Evolutionary conservation across 2,888 invertebrate genomes (phyloP), one percentile per base, ranked within the genome.

Genomic region (Euplexia lucipara): DNA sequence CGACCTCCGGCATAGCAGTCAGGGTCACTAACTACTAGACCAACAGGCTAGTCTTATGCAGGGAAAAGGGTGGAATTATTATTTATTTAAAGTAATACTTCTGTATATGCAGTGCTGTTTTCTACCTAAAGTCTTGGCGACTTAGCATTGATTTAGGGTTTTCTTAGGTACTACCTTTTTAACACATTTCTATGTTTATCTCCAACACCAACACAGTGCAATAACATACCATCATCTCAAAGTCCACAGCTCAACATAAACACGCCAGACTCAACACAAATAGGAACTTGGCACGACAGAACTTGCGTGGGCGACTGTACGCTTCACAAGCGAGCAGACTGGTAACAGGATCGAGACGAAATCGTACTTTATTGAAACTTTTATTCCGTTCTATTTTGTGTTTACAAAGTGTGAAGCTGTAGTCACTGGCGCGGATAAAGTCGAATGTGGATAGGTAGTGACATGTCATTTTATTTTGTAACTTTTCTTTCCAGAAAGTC

Each of bases 281-380:
- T 64, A 71, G 34, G 54, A 63, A 79, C 47, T 67, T 75, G 61
- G 42, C 47, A 53, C 51, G 26, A 44, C 39, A 56, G 26, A 79
- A 71, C 58, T 70, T 72, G 72, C 60, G 59, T 65, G 51, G 56
- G 53, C 8, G 48, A 39, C 57, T 52, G 53, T 69, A 65, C 58
- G 48, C 30, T 47, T 69, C 39, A 56, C 56, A 45, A 53, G 8
- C 42, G 49, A 56, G 44, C 18, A 51, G n/a, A 41, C 26, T 52
- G 16, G 44, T 67, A 68, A 68, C 61, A 45, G 57, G 53, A 77
- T 66, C 39, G 74, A 67, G 68, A 66, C 59, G 42, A 66, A 79
- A 74, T 80, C 58, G 78, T 80, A 64, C 68, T 77, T 70, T 80
- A 80, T 80, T 60, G 78, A 77, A 78, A 77, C 74, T 79, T 79